These are phyloP conservation scores for Hypanus sabinus DNA, from an alignment of 2,113 vertebrate genomes.

Conservation along the genomic window DNA sequence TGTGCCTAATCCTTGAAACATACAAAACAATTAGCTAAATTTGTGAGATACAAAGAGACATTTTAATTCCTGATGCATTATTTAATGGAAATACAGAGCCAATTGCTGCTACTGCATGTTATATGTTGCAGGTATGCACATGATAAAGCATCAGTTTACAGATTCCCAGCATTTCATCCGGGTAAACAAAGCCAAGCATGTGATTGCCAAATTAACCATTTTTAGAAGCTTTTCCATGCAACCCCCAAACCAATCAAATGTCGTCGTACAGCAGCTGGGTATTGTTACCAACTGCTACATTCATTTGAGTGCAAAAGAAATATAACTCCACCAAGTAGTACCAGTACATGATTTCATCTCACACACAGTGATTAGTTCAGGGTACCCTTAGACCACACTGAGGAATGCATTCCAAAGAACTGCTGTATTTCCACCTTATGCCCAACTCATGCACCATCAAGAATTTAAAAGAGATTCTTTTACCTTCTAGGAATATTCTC, in stretches of 20 bases:
- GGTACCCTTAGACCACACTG: not conserved
- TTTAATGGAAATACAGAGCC: not conserved
- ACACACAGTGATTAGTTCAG: not conserved
- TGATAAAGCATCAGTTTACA: not conserved
- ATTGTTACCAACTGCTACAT: not conserved
- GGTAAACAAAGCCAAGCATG: not conserved
- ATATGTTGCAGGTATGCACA: not conserved
- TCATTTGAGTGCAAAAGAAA: conserved; percentile 8
- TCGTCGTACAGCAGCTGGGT: not conserved
- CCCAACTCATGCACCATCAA: not conserved
- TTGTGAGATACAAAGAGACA: not conserved
- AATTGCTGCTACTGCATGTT: not conserved
- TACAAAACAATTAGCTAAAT: conserved; percentile 26
- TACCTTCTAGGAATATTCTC: not conserved
- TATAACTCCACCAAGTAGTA: not conserved
- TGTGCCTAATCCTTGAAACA: conserved; percentile 32
- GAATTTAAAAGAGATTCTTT: not conserved
- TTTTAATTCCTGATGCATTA: not conserved
- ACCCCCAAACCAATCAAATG: not conserved
- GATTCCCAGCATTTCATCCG: not conserved
- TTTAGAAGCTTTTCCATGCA: not conserved
- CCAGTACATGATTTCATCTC: not conserved
- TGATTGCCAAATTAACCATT: not conserved
- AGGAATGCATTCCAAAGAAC: not conserved
- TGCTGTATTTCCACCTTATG: not conserved